Evolutionary conservation across 2,888 invertebrate species (phyloP).

Genomic region (Hybos culiciformis): DNA sequence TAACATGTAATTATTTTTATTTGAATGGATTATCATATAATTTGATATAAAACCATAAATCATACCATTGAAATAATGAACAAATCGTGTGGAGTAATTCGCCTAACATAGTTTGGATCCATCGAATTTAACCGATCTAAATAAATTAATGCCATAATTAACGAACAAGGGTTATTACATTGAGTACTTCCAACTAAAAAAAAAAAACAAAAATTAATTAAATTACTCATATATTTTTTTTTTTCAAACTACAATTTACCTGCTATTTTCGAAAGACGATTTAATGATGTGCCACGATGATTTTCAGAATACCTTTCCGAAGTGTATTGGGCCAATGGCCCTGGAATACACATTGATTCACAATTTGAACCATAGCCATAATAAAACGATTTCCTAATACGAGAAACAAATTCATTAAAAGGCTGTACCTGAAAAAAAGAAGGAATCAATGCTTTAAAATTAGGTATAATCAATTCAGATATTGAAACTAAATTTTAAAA

Average conservation of each 20-base stretch:
- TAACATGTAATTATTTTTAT: no score
- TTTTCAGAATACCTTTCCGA: conserved; percentile 71
- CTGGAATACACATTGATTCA: conserved; percentile 60
- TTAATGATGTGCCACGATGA: conserved; percentile 59
- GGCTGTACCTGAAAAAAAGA: conserved; percentile 25
- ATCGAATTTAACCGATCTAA: conserved; percentile 72
- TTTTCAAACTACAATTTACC: no score
- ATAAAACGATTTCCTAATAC: conserved; percentile 79
- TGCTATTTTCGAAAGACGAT: conserved; percentile 60
- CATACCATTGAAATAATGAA: conserved; percentile 87
- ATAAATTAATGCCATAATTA: conserved; percentile 86
- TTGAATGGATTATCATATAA: no score
- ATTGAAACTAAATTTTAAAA: background rate
- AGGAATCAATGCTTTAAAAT: no score
- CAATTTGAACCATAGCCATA: conserved; percentile 71
- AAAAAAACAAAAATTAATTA: no score
- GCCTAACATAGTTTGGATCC: conserved; percentile 71
- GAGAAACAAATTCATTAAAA: conserved; percentile 62
- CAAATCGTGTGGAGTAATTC: conserved; percentile 77
- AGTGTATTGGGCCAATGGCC: conserved; percentile 55
- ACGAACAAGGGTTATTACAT: conserved; percentile 74
- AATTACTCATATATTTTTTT: no score
- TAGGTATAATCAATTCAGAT: background rate
- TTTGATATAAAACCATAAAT: no score
- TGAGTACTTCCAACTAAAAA: conserved; percentile 62